Base-by-base conservation (phyloP, 2,113 vertebrate genomes). In the Willisornis vidua region DNA sequence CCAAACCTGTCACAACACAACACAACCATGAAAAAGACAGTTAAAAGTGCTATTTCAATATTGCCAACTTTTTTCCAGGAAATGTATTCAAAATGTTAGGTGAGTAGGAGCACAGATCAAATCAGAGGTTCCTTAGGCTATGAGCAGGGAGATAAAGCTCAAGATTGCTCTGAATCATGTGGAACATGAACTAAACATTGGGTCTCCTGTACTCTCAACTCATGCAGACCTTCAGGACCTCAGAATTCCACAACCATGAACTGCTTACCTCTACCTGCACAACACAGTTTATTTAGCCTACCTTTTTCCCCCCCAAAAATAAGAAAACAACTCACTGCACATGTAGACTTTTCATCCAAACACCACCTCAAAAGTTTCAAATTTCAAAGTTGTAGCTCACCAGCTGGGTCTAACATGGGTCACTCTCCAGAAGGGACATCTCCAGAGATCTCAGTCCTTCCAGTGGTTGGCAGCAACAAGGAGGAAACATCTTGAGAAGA, bases 1-100 rank as follows among this genome's bases (percentile, higher is more conserved):
- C 67, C 90, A 93, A 84, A 87, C 70, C 51, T 88, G 92, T 65
- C 90, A 91, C 79, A 94, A 80, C 41, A 91, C 49, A 87, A 43
- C 57, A 59, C 23, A 85, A 29, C 81, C n/a, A 76, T 9, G 10
- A 74, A 85, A 93, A 85, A 70, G 49, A 54, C 72, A 88, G 43
- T 11, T 58, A 45, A 33, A 93, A 83, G 62, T 19, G 61, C 58
- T 75, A 46, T 24, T 94, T 78, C 62, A 73, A 28, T 65, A 65
- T 12, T 39, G 26, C 58, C 28, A 75, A 24, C 15, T 26, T 49
- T 71, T 52, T 39, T 20, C 35, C 39, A 26, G 67, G 33, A 59
- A 33, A 74, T 28, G 5, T 3, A 67, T 58, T 24, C 22, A 49
- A 26, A 45, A 48, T 28, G 11, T 10, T 14, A 57, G n/a, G 45